Conservation (phyloP, 1,140 invertebrate species). For the Wiebesia pumilae region DNA sequence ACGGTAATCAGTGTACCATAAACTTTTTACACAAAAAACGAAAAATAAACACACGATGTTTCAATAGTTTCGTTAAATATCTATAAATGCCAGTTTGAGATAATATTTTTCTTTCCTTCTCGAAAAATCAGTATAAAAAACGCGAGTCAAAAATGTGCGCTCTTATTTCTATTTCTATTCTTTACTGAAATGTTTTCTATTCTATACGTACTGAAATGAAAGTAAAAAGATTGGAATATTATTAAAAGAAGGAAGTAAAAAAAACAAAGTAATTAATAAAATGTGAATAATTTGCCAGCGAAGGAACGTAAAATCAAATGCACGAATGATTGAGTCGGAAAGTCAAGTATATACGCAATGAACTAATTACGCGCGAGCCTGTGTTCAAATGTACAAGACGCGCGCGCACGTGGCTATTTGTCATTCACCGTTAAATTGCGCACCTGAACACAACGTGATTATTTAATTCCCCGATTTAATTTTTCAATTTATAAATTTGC, state of each 20-base stretch:
- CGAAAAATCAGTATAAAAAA: not conserved
- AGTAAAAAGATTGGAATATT: not conserved
- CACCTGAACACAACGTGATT: conserved; percentile 14
- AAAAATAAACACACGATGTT: not conserved
- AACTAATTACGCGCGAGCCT: not conserved
- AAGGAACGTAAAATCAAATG: not conserved
- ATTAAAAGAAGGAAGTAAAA: not conserved
- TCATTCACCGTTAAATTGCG: not conserved
- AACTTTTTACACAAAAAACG: not conserved
- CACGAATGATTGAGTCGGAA: conserved; percentile 1
- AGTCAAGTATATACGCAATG: conserved; percentile 22
- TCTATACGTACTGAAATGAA: not conserved
- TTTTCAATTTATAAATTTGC: conserved; percentile 24
- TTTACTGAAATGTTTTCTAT: too few relatives aligned
- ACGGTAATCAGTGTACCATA: not conserved
- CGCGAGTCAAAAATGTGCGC: not conserved
- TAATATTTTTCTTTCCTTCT: not conserved
- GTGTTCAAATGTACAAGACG: not conserved
- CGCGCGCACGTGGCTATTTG: not conserved
- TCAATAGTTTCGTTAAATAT: not conserved
- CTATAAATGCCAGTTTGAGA: not conserved
- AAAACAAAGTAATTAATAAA: not conserved
- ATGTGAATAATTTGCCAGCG: not conserved
- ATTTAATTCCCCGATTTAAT: conserved; percentile 29
- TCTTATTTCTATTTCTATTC: not conserved